phyloP scores from a whole-genome alignment of 2,888 invertebrate genomes.

The Dolichopus griseipennis region DNA sequence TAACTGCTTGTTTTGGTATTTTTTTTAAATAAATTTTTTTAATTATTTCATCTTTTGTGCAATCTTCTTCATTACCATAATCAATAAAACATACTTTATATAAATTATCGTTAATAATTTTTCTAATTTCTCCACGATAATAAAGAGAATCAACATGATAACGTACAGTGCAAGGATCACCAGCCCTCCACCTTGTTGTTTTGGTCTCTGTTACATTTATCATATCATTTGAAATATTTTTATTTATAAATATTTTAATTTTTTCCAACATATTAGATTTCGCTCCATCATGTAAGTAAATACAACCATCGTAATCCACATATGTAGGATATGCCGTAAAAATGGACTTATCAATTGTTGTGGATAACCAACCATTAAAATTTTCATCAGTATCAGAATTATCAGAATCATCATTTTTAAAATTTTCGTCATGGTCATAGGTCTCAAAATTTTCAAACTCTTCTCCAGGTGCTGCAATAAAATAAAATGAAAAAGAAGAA shows the following conservation, averaged over 20 bases:
- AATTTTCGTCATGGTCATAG: too few species aligned
- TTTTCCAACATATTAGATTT: slow-evolving; percentile 41
- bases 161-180: slow-evolving; percentile 60
- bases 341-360: slow-evolving; percentile 45
- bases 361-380: slow-evolving; percentile 52
- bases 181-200: slow-evolving; percentile 47
- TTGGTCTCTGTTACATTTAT: slow-evolving; percentile 44
- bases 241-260: slow-evolving; percentile 47
- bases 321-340: slow-evolving; percentile 57
- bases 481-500: too few species aligned
- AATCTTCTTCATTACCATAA: slow-evolving; percentile 69
- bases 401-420: not conserved
- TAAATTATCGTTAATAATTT: slow-evolving; percentile 36
- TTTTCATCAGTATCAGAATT: slow-evolving; percentile 28
- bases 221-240: slow-evolving; percentile 42
- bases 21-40: slow-evolving; percentile 55
- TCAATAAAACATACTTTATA: slow-evolving; percentile 61
- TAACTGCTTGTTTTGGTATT: slow-evolving; percentile 58
- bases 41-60: slow-evolving; percentile 49
- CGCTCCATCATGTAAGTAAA: slow-evolving; percentile 38
- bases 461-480: too few species aligned
- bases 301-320: slow-evolving; percentile 50
- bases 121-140: slow-evolving; percentile 59
- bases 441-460: too few species aligned
- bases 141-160: slow-evolving; percentile 57